A percentile compares a stretch with the other conserved stretches of the same genome.
Conservation (phyloP, 1,140 invertebrate genomes). For the Dendroctonus ponderosae region DNA sequence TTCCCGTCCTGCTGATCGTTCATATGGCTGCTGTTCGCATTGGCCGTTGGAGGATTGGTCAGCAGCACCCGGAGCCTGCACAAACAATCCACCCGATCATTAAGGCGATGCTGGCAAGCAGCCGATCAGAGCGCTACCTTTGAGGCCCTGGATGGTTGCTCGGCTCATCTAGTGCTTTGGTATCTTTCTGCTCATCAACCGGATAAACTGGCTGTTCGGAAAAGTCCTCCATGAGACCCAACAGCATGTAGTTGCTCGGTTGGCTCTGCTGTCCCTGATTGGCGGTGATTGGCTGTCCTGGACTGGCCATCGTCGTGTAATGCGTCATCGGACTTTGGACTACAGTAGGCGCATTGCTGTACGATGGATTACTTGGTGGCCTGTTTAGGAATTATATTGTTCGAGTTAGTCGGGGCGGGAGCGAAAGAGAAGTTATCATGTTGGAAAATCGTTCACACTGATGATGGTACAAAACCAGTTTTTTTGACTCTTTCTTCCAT, state of each 20-base stretch:
- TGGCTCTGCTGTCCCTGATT: slow-evolving; percentile 17
- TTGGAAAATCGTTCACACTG: too few relatives aligned
- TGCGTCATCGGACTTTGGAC: slow-evolving; percentile 51
- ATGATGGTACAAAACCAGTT: too few relatives aligned
- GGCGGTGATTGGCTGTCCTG: too few relatives aligned
- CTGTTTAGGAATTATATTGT: too few relatives aligned
- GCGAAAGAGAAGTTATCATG: too few relatives aligned
- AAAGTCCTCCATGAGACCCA: slow-evolving; percentile 58
- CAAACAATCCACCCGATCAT: not conserved
- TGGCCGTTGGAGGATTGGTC: slow-evolving; percentile 48
- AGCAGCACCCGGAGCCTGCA: slow-evolving; percentile 42
- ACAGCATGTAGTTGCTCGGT: slow-evolving; percentile 52
- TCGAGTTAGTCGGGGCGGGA: too few relatives aligned
- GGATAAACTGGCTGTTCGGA: slow-evolving; percentile 44
- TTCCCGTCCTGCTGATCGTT: slow-evolving; percentile 51
- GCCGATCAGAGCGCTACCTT: slow-evolving; percentile 15
- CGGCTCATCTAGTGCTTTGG: slow-evolving; percentile 47
- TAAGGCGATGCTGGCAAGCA: too few relatives aligned
- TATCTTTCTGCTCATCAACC: slow-evolving; percentile 47
- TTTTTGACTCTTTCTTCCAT: too few relatives aligned
- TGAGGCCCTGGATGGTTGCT: slow-evolving; percentile 38
- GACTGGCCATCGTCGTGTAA: slow-evolving; percentile 53
- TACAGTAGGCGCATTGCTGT: slow-evolving; percentile 54
- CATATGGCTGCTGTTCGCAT: slow-evolving; percentile 47
- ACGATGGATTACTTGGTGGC: slow-evolving; percentile 53